Evolutionary conservation across 2,797 vertebrate genomes (phyloP).

Genomic region (Vespertilio murinus): DNA sequence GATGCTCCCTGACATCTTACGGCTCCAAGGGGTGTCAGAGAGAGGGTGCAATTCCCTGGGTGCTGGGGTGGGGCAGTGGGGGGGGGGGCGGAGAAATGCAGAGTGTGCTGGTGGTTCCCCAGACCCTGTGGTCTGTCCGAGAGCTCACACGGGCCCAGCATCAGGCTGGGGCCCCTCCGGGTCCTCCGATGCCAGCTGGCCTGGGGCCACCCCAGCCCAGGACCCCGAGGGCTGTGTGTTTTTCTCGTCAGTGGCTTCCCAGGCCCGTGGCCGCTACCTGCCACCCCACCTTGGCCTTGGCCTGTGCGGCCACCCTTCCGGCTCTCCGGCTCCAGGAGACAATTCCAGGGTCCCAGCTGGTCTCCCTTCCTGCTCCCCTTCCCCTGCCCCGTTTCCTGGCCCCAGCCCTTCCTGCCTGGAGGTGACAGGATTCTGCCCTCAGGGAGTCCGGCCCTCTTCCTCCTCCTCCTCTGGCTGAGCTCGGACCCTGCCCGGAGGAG

Average conservation of each 20-base stretch:
- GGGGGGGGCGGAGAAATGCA: not conserved
- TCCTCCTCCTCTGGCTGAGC: not conserved
- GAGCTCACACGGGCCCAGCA: rapidly evolving
- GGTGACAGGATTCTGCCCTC: slow-evolving; percentile 28
- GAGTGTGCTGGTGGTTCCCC: not conserved
- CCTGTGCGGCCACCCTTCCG: not conserved
- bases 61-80: not conserved
- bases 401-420: slow-evolving; percentile 51
- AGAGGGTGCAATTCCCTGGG: not conserved
- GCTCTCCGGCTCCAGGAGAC: not conserved
- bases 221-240: not conserved
- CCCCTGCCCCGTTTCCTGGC: slow-evolving; percentile 57
- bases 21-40: not conserved
- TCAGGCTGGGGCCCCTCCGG: rapidly evolving
- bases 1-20: not conserved
- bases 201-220: not conserved
- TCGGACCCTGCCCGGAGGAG: not conserved
- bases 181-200: not conserved
- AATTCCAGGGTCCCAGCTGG: slow-evolving; percentile 27
- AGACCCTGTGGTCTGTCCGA: not conserved
- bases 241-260: not conserved
- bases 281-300: not conserved
- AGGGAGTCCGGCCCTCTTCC: not conserved
- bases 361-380: slow-evolving; percentile 45
- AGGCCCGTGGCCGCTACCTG: not conserved